Evolutionary conservation across 2,797 vertebrate species (phyloP), one percentile per base, ranked within the genome.

Genomic region (Gallirallus australis): DNA sequence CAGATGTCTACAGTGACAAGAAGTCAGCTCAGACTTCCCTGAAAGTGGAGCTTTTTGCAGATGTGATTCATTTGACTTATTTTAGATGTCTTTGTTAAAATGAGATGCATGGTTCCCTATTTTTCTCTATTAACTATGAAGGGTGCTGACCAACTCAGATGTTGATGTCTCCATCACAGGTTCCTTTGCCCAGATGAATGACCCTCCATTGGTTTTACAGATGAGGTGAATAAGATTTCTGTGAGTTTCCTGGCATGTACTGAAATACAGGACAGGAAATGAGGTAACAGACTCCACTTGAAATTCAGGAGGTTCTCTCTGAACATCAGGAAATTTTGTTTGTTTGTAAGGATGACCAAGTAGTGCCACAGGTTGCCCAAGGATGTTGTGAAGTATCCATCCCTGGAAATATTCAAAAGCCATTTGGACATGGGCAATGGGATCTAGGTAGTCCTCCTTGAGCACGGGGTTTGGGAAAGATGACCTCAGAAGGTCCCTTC

Each of bases 381-480:
- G 3, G 9, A 47, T 11, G 8, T 18, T 83, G 47, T 73, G 39
- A n/a, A 70, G 5, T 40, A 2, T 40, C 4, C 11, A 15, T 59
- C 18, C 42, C 42, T 42, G 48, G 15, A 68, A 50, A 70, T 25
- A 42, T 3, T 28, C 48, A 70, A 61, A 61, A 90, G 7, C 7
- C 5, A 3, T 13, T 20, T 20, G 50, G 40, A 48, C 12, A 11
- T 10, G 24, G 59, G 13, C 16, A 52, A 8, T 2, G 6, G 47
- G 20, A 4, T 73, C 10, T 45, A 7, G 1, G 21, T 86, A 37
- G 5, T 5, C 27, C 15, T 76, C 4, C 47, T 52, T 75, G 20
- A 63, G 59, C 0, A 0, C 7, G 25, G n/a, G 14, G 4, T 2
- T 35, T 54, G 16, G 33, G 18, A 25, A 45, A 63, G 31, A 14